Evolutionary conservation across 2,797 vertebrate genomes (phyloP).

Genomic region (Gambusia yucatana): DNA sequence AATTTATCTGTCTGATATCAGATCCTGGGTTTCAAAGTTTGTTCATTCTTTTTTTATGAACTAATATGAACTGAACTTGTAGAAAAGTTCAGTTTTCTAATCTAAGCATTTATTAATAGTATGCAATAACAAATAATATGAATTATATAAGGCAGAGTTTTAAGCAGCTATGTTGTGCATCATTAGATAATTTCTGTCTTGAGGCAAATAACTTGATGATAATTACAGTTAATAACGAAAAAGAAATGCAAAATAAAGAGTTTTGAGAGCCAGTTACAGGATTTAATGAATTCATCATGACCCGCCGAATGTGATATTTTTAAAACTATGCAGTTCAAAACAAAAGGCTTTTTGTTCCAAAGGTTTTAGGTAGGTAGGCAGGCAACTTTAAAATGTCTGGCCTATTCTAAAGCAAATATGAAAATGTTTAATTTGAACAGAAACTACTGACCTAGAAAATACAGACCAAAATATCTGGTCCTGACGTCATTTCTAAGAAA

Average conservation of each 20-base stretch:
- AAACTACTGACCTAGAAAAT: slow-evolving; percentile 19
- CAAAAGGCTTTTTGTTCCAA: not conserved
- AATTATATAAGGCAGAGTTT: not conserved
- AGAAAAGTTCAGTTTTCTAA: slow-evolving; percentile 1
- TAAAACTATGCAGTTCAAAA: not conserved
- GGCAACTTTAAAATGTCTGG: not conserved
- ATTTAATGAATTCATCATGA: not conserved
- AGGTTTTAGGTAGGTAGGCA: not conserved
- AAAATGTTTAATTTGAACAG: slow-evolving; percentile 8
- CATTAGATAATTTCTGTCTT: not conserved
- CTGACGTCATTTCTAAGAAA: slow-evolving; percentile 8
- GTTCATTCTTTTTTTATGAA: no score
- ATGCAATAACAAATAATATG: not conserved
- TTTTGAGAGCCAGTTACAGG: not conserved
- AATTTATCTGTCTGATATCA: not conserved
- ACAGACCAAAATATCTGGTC: not conserved
- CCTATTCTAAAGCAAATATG: slow-evolving; percentile 13
- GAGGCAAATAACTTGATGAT: not conserved
- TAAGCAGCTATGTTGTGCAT: not conserved
- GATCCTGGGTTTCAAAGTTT: no score
- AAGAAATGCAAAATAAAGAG: not conserved
- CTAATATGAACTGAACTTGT: not conserved
- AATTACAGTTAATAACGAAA: not conserved
- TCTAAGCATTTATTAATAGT: not conserved
- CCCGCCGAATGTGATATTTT: not conserved